Evolutionary conservation across 1,140 invertebrate species (phyloP).

Genomic region (Alviniconcha marisindica): DNA sequence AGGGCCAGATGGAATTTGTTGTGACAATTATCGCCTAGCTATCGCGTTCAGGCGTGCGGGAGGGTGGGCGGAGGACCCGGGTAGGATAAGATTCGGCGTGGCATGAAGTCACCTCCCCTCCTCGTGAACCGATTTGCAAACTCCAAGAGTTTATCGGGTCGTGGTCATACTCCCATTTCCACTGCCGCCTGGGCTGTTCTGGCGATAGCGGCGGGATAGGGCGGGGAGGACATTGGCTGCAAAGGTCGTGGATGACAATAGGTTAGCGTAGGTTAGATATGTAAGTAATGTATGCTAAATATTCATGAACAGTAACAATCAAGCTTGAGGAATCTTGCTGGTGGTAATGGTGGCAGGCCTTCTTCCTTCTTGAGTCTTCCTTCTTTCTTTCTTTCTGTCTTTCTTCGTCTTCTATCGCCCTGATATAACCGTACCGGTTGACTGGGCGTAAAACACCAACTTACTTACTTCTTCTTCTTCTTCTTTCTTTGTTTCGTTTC

Average conservation of each 20-base stretch:
- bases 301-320: not conserved
- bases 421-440: too few species aligned
- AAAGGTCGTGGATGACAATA: slow-evolving; percentile 14
- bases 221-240: not conserved
- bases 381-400: too few species aligned
- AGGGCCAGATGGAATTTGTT: slow-evolving; percentile 46
- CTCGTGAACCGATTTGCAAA: not conserved
- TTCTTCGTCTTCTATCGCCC: too few species aligned
- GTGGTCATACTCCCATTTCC: not conserved
- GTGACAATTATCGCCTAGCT: slow-evolving; percentile 39
- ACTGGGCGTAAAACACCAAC: too few species aligned
- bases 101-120: slow-evolving; percentile 11
- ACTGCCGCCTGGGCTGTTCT: too few species aligned
- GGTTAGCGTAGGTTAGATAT: not conserved
- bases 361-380: too few species aligned
- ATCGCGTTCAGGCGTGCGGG: slow-evolving; percentile 33
- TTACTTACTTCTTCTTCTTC: too few species aligned
- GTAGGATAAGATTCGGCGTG: slow-evolving; percentile 37
- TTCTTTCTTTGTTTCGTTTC: too few species aligned
- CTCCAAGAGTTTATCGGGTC: not conserved
- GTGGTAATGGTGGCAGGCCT: too few species aligned
- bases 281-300: not conserved
- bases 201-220: not conserved
- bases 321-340: too few species aligned
- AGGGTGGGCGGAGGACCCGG: slow-evolving; percentile 19